These are phyloP conservation scores for Terrapene triunguis DNA, from an alignment of 2,113 vertebrate species.

Conservation along the genomic window DNA sequence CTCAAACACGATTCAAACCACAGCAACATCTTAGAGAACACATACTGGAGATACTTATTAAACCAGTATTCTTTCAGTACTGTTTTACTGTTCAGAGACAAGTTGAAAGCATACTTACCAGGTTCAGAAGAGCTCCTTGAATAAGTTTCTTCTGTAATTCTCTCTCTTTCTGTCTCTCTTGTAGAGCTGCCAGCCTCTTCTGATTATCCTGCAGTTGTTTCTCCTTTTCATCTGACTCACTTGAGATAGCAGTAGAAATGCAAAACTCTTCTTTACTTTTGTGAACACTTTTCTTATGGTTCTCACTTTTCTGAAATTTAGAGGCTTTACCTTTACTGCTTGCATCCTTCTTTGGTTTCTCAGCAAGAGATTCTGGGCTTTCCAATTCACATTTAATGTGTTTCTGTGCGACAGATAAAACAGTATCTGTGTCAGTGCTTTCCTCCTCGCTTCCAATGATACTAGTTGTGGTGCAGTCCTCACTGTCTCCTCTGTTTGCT, in stretches of 20 bases:
- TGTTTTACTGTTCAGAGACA: neutral
- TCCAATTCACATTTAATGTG: rapidly evolving
- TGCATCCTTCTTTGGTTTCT: neutral
- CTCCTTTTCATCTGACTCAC: neutral
- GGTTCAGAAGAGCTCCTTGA: conserved; percentile 87
- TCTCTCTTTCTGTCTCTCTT: conserved; percentile 84
- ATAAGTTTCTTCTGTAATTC: conserved; percentile 89
- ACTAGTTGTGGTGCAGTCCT: neutral
- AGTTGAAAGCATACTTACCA: conserved; percentile 81
- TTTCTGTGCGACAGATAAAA: neutral
- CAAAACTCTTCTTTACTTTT: neutral
- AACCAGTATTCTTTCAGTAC: neutral
- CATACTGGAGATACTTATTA: neutral
- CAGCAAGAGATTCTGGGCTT: neutral
- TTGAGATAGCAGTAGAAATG: neutral
- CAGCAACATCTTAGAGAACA: neutral
- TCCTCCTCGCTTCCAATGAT: neutral
- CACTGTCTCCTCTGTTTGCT: neutral
- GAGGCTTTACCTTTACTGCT: neutral
- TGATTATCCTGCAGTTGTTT: conserved; percentile 87
- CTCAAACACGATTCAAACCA: neutral
- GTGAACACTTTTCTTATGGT: neutral
- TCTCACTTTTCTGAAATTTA: neutral
- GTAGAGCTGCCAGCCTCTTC: conserved; percentile 90
- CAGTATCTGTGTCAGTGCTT: neutral